Evolutionary conservation across 2,797 vertebrate species (phyloP).

Genomic region (Rachycentron canadum): DNA sequence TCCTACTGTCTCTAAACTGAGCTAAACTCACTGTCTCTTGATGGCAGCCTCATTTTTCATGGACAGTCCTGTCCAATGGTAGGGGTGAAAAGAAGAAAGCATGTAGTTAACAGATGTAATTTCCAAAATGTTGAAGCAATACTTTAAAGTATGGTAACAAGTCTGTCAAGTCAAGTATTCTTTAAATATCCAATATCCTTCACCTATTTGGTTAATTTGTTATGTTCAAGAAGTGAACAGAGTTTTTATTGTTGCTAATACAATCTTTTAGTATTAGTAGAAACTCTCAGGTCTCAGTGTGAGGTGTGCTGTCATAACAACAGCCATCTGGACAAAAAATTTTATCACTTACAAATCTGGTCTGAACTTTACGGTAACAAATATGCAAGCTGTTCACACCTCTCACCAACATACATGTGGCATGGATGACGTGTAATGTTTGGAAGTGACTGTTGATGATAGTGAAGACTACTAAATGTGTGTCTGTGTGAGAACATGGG

Average conservation of each 20-base stretch:
- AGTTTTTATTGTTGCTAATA: background rate
- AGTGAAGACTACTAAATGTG: constrained; percentile 35
- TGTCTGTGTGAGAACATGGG: constrained; percentile 43
- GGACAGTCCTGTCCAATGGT: background rate
- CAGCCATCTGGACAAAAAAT: constrained; percentile 74
- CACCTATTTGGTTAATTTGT: background rate
- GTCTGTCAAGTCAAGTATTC: background rate
- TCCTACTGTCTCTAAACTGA: too few relatives aligned
- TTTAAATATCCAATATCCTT: background rate
- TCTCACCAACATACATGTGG: constrained; percentile 64
- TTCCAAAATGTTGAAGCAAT: background rate
- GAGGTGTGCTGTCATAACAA: constrained; percentile 64
- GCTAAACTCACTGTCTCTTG: too few relatives aligned
- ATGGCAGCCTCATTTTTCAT: background rate
- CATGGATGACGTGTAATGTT: constrained; percentile 63
- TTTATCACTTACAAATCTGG: constrained; percentile 65
- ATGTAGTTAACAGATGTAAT: background rate
- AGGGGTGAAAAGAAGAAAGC: background rate
- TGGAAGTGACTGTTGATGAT: constrained; percentile 47
- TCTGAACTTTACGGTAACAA: constrained; percentile 70
- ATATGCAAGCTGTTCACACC: constrained; percentile 75
- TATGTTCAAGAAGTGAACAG: constrained; percentile 4
- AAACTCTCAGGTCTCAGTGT: constrained; percentile 52
- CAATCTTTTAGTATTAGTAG: background rate
- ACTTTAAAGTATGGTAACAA: background rate